Conservation (phyloP, 2,888 invertebrate genomes). For the Drosophila limbata region DNA sequence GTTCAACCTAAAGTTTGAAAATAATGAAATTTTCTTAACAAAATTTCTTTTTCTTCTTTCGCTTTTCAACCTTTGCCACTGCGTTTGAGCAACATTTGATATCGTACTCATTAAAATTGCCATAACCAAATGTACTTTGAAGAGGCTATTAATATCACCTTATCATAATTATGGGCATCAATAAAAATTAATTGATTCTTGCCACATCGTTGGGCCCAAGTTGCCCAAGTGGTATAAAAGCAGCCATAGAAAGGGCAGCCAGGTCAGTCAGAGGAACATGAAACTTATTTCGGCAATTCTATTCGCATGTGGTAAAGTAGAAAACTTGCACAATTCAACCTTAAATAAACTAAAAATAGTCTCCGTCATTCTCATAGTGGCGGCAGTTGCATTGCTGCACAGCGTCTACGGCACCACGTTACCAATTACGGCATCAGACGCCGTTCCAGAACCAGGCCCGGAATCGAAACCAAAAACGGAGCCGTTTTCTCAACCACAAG, state of each 20-base stretch:
- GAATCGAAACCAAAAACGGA: conserved; percentile 27
- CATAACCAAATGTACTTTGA: not conserved
- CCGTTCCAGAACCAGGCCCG: conserved; percentile 24
- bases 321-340: conserved; percentile 12
- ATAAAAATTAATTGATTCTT: conserved; percentile 56
- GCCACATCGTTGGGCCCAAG: conserved; percentile 25
- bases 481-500: not conserved
- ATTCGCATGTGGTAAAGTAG: conserved; percentile 61
- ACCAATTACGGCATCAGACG: conserved; percentile 10
- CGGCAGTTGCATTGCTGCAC: conserved; percentile 53
- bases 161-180: conserved; percentile 32
- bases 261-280: conserved; percentile 49
- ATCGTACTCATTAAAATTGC: conserved; percentile 5
- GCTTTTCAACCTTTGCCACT: not conserved
- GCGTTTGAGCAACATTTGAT: conserved; percentile 7
- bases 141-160: conserved; percentile 16
- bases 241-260: not conserved
- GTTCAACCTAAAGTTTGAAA: not conserved
- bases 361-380: conserved; percentile 59
- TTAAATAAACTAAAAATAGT: conserved; percentile 57
- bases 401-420: conserved; percentile 41
- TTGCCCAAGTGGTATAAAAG: conserved; percentile 54
- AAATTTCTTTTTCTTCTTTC: not conserved
- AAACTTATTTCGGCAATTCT: conserved; percentile 55
- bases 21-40: not conserved